A percentile compares a stretch with the other conserved stretches of the same genome.
Evolutionary conservation across 2,888 invertebrate species (phyloP).

Genomic region (Schizotus pectinicornis): DNA sequence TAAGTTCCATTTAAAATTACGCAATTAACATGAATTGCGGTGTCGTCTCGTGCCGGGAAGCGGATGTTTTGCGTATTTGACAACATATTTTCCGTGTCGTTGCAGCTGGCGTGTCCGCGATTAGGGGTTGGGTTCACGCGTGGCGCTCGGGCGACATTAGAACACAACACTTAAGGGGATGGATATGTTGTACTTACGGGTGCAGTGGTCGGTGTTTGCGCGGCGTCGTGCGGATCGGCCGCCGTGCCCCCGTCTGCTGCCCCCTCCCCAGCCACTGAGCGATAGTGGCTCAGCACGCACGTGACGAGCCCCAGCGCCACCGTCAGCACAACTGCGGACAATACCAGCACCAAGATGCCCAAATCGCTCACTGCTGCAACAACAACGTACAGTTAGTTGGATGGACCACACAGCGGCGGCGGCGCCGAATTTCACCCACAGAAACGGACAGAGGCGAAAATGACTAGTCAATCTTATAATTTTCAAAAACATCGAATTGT

Average conservation of each 20-base stretch:
- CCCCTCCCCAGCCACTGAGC: constrained; percentile 57
- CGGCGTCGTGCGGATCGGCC: constrained; percentile 54
- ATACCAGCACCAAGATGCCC: constrained; percentile 52
- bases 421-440: too few species aligned
- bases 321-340: constrained; percentile 51
- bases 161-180: background rate
- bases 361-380: constrained; percentile 49
- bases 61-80: background rate
- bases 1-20: too few species aligned
- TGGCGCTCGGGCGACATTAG: background rate
- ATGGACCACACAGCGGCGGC: background rate
- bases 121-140: too few species aligned
- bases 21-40: too few species aligned
- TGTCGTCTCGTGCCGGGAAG: background rate
- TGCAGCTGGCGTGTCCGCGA: too few species aligned
- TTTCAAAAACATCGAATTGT: too few species aligned
- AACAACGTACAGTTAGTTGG: constrained; percentile 32
- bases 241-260: constrained; percentile 50
- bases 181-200: constrained; percentile 50
- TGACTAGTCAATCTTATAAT: too few species aligned
- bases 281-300: constrained; percentile 68
- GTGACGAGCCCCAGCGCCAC: constrained; percentile 58
- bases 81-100: background rate
- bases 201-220: constrained; percentile 56
- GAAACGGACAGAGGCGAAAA: too few species aligned